phyloP scores from a whole-genome alignment of 1,140 invertebrate species.

The Drosophila varians region DNA sequence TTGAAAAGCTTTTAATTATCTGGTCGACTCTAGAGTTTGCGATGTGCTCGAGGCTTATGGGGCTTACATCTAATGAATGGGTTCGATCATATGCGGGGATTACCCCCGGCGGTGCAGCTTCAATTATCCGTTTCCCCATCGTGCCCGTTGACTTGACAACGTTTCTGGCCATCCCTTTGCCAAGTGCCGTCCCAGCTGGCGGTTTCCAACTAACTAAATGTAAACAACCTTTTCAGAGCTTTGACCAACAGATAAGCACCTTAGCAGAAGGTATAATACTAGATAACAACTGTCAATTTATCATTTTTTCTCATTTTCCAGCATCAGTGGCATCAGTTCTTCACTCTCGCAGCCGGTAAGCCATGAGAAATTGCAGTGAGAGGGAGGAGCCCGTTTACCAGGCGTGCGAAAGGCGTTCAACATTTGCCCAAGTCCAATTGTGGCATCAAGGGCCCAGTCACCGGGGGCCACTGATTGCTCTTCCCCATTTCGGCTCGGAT shows the following conservation, averaged over 20 bases:
- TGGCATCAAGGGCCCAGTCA: background rate
- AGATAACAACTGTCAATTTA: constrained; percentile 78
- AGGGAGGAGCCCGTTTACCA: constrained; percentile 18
- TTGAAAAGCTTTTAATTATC: constrained; percentile 76
- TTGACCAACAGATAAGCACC: constrained; percentile 11
- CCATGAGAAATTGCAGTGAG: constrained; percentile 23
- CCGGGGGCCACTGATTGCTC: constrained; percentile 13
- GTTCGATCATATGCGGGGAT: constrained; percentile 26
- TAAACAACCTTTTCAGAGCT: constrained; percentile 31
- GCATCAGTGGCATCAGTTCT: background rate
- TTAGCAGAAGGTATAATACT: constrained; percentile 42
- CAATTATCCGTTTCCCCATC: too few species aligned
- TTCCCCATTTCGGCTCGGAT: constrained; percentile 38
- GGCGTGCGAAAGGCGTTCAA: constrained; percentile 59
- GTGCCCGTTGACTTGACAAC: constrained; percentile 21
- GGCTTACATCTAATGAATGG: constrained; percentile 30
- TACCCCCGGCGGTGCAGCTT: constrained; percentile 3
- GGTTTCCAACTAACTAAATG: constrained; percentile 40
- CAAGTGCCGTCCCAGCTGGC: constrained; percentile 13
- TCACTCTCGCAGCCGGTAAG: constrained; percentile 19
- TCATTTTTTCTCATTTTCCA: constrained; percentile 28
- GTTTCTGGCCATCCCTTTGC: background rate
- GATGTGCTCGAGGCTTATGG: constrained; percentile 31
- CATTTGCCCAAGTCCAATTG: constrained; percentile 34
- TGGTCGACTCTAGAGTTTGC: constrained; percentile 70